phyloP scores from a whole-genome alignment of 2,888 invertebrate species.

The Apocheima hispidaria region DNA sequence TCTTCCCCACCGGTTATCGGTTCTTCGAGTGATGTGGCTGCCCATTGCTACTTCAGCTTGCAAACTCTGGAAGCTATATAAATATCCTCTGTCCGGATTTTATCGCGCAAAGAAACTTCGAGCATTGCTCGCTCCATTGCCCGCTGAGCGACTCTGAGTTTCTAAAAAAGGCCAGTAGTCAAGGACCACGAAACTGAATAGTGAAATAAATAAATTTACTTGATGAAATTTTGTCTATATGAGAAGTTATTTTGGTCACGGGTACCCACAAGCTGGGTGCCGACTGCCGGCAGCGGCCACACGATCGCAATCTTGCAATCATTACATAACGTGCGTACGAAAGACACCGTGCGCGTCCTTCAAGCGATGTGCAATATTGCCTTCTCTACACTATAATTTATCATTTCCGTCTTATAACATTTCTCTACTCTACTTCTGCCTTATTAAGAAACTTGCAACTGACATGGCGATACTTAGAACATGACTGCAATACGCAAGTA shows the following conservation, averaged over 20 bases:
- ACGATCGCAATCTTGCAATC: conserved; percentile 17
- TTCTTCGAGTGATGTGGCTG: no score
- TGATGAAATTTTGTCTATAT: not conserved
- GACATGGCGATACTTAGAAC: not conserved
- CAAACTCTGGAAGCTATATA: no score
- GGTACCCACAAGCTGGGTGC: not conserved
- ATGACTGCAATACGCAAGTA: not conserved
- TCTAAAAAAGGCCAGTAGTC: no score
- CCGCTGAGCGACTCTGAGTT: no score
- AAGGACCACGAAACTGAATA: not conserved
- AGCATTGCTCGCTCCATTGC: no score
- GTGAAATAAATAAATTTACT: no score
- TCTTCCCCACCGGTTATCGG: no score
- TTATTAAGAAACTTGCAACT: not conserved
- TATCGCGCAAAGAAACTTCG: no score
- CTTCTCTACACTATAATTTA: conserved; percentile 23
- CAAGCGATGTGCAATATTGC: conserved; percentile 34
- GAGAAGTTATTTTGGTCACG: not conserved
- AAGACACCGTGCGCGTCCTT: conserved; percentile 43
- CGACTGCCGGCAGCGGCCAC: not conserved
- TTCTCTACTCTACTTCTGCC: not conserved
- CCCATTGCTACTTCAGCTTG: no score
- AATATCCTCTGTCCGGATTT: no score
- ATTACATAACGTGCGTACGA: conserved; percentile 38
- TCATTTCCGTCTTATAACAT: conserved; percentile 28